A percentile compares a stretch with the other conserved stretches of the same genome.
These are phyloP conservation scores for Petrocephalus microphthalmus DNA, from an alignment of 2,113 vertebrate species.

Conservation along the genomic window DNA sequence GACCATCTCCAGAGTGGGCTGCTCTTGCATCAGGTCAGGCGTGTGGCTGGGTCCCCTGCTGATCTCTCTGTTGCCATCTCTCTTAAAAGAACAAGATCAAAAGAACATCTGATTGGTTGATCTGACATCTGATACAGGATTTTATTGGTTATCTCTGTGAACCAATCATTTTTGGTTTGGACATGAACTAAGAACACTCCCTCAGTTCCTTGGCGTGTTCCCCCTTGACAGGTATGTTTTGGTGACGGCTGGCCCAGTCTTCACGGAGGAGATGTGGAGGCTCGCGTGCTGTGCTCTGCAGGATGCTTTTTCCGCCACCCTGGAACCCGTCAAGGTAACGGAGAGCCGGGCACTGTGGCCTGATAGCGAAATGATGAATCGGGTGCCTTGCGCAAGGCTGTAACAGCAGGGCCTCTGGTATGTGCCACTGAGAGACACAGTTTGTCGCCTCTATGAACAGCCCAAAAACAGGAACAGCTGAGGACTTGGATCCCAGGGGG, in stretches of 20 bases:
- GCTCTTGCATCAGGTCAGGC: constrained; percentile 90
- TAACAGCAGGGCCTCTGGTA: not conserved
- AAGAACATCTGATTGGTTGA: too few species aligned
- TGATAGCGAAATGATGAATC: not conserved
- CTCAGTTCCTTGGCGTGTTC: not conserved
- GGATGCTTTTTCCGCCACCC: constrained; percentile 87
- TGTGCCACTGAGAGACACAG: too few species aligned
- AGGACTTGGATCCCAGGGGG: not conserved
- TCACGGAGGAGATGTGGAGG: constrained; percentile 97
- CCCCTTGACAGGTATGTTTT: constrained; percentile 74
- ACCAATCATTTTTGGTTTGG: not conserved
- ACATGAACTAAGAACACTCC: too few species aligned
- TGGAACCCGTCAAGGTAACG: constrained; percentile 92
- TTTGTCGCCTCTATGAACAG: not conserved
- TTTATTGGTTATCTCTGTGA: too few species aligned
- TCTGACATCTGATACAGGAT: too few species aligned
- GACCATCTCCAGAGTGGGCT: constrained; percentile 94
- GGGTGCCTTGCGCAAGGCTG: not conserved
- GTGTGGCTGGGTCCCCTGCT: not conserved
- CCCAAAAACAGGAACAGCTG: not conserved
- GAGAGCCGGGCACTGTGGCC: not conserved
- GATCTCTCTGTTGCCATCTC: not conserved
- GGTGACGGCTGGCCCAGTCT: constrained; percentile 88
- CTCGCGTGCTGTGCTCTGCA: constrained; percentile 91
- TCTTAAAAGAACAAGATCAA: not conserved